These are phyloP conservation scores for Oligia strigilis DNA, from an alignment of 2,888 invertebrate species.

Conservation along the genomic window DNA sequence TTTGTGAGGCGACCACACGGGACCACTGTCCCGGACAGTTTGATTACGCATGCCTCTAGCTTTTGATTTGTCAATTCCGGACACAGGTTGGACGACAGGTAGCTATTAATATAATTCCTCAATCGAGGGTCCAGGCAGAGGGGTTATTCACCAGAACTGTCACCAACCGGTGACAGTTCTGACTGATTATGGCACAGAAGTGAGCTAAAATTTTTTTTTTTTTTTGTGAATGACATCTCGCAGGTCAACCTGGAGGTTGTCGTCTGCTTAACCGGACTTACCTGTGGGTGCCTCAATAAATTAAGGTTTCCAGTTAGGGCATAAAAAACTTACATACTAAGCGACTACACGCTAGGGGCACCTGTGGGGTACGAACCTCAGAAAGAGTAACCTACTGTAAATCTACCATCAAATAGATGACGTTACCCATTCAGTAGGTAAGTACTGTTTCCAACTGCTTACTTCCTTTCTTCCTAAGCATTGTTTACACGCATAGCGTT, in stretches of 20 bases:
- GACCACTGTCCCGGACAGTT: constrained; percentile 58
- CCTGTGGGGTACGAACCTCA: background rate
- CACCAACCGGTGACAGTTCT: background rate
- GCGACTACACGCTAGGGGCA: no score
- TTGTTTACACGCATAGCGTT: background rate
- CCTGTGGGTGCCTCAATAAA: no score
- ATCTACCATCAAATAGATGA: background rate
- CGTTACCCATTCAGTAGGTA: background rate
- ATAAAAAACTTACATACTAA: no score
- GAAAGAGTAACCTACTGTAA: background rate
- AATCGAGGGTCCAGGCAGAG: background rate
- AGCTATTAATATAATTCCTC: constrained; percentile 37
- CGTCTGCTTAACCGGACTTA: no score
- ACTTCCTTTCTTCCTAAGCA: background rate
- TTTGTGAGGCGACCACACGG: constrained; percentile 64
- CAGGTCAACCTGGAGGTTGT: no score
- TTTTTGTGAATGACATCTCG: no score
- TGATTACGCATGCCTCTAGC: constrained; percentile 57
- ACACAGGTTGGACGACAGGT: constrained; percentile 10
- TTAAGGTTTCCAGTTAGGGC: no score
- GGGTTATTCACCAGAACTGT: background rate
- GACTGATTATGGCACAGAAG: background rate
- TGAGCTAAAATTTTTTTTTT: background rate
- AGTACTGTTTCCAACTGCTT: no score
- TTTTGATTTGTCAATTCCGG: constrained; percentile 62